phyloP scores from a whole-genome alignment of 2,113 vertebrate species.

The Eira barbara region DNA sequence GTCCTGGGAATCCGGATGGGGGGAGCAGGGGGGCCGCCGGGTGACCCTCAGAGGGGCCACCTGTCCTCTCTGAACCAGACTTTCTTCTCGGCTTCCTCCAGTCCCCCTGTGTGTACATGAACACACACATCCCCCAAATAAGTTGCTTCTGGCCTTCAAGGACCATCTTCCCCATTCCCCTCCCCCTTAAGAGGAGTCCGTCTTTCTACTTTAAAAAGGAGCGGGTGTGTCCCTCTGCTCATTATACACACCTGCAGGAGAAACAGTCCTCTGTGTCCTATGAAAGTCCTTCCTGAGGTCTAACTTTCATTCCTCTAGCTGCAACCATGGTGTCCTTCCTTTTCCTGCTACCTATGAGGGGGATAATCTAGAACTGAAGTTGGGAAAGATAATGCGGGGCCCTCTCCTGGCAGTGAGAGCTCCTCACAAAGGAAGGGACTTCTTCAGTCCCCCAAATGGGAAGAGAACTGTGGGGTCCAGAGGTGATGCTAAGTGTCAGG shows the following conservation, averaged over 20 bases:
- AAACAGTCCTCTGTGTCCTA: background rate
- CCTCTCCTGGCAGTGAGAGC: background rate
- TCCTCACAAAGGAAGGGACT: background rate
- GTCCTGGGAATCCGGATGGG: slow-evolving; percentile 56
- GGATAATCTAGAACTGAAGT: background rate
- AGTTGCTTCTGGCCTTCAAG: background rate
- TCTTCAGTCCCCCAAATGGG: background rate
- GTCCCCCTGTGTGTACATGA: background rate
- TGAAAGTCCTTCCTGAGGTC: background rate
- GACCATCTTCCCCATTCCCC: background rate
- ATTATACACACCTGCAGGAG: background rate
- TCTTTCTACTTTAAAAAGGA: background rate
- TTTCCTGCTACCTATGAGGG: background rate
- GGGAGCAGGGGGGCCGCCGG: background rate
- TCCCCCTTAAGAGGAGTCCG: background rate
- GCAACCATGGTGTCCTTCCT: background rate
- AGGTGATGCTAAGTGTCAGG: background rate
- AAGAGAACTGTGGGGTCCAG: background rate
- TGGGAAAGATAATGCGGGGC: background rate
- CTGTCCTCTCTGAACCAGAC: slow-evolving; percentile 47
- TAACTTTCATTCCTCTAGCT: background rate
- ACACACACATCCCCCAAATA: background rate
- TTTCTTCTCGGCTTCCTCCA: slow-evolving; percentile 8
- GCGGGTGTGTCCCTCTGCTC: background rate
- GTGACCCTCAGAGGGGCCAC: slow-evolving; percentile 54